Percentiles rank a stretch among this genome's conserved stretches.
Conservation (phyloP, 1,140 invertebrate species). For the Lordiphosa mommai region DNA sequence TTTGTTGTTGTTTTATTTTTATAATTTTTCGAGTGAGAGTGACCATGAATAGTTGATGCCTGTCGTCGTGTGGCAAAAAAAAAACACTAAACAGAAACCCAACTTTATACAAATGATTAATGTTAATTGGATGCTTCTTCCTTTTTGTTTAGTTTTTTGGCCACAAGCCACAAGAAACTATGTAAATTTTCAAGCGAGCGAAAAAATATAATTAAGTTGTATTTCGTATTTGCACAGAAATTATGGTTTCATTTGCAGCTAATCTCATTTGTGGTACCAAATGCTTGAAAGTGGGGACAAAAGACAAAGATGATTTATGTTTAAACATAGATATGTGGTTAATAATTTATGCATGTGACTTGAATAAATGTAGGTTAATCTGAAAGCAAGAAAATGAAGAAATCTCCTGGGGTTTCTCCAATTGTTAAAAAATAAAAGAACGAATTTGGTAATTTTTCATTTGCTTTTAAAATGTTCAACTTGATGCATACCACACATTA, state of each 20-base stretch:
- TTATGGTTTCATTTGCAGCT: constrained; percentile 46
- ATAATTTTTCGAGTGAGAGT: constrained; percentile 60
- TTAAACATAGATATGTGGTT: not conserved
- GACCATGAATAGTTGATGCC: constrained; percentile 49
- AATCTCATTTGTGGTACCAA: constrained; percentile 36
- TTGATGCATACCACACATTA: not conserved
- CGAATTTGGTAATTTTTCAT: too few species aligned
- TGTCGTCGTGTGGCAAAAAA: constrained; percentile 35
- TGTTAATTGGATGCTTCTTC: constrained; percentile 48
- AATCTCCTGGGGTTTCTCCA: too few species aligned
- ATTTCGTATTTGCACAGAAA: constrained; percentile 32
- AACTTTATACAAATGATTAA: constrained; percentile 42
- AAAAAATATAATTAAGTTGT: constrained; percentile 58
- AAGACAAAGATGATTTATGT: constrained; percentile 24
- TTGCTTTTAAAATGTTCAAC: too few species aligned
- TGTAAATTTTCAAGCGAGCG: constrained; percentile 18
- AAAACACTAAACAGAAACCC: too few species aligned
- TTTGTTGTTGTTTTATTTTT: constrained; percentile 13
- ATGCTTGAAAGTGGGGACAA: constrained; percentile 1
- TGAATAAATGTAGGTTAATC: constrained; percentile 1
- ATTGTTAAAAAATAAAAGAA: not conserved
- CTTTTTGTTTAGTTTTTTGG: not conserved
- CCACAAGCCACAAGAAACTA: constrained; percentile 18
- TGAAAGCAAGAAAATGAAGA: not conserved
- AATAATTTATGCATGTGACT: not conserved